A percentile compares a stretch with the other conserved stretches of the same genome.
These are phyloP conservation scores for Myotis brandtii DNA, from an alignment of 2,113 vertebrate species.

Conservation along the genomic window DNA sequence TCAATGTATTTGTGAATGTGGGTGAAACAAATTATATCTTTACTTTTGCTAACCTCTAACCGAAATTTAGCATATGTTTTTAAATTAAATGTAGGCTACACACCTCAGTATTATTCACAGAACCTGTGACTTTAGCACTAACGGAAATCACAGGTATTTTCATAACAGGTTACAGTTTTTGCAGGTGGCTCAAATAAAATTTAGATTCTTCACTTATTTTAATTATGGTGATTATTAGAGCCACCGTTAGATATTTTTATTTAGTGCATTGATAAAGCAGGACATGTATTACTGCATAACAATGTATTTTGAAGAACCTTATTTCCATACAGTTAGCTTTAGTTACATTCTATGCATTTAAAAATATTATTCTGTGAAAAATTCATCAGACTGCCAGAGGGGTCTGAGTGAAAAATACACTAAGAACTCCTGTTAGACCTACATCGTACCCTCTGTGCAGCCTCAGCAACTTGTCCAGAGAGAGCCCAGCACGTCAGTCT, in stretches of 20 bases:
- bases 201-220: background rate
- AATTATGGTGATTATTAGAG: background rate
- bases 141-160: slow-evolving; percentile 31
- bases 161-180: background rate
- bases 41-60: background rate
- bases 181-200: background rate
- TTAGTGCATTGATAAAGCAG: background rate
- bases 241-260: background rate
- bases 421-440: background rate
- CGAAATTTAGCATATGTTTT: background rate
- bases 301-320: background rate
- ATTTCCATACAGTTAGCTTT: background rate
- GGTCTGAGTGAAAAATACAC: background rate
- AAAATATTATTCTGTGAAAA: slow-evolving; percentile 34
- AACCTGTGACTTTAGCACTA: background rate
- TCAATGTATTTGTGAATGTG: background rate
- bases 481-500: background rate
- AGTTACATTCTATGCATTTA: background rate
- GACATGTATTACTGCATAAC: background rate
- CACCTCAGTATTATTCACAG: background rate
- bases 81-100: background rate
- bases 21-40: background rate
- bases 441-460: background rate
- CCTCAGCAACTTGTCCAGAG: background rate
- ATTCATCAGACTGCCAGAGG: background rate